Base-by-base conservation (phyloP, 2,113 vertebrate genomes). In the Ivindomyrus marchei region DNA sequence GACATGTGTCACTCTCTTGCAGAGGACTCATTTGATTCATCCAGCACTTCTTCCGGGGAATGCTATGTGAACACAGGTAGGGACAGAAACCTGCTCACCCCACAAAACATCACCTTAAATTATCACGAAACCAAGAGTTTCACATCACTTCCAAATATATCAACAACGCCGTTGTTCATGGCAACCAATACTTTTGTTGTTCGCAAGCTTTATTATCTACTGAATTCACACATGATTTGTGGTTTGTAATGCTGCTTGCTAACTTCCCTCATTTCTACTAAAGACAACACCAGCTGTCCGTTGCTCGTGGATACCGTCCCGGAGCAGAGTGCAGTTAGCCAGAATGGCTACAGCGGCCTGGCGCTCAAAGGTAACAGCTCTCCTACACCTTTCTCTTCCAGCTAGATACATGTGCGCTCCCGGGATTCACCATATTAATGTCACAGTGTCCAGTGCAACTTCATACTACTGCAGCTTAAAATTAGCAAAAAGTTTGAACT, bases 21-120 rank as follows among this genome's bases (percentile, higher is more conserved):
- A 1, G 92, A 80, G n/a, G 94, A 96, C 92, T 95, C 95, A 0
- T 95, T 96, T 46, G 95, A 95, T 0, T 88, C 89, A 4, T 94
- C 94, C 90, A 95, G 94, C 77, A 95, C 95, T 3, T 95, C 94
- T 0, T 96, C 95, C 0, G 94, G 88, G 0, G 95, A 96, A 80
- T 53, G 39, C 90, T 95, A 95, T 47, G 92, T 94, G 85, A 95
- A 95, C 89, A 39, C 90, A 13, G 91, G 88, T 21, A 86, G 9
- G 0, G 11, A 27, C 21, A 15, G 39, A n/a, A 10, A 45, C 24
- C 85, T 24, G 46, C n/a, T 10, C 56, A 21, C 6, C 0, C 0
- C 88, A 89, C 0, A 91, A 93, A 94, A 15, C 88, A 94, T 27
- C n/a, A 36, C 91, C 11, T 0, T 0, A 2, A 7, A 39, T 8